phyloP scores from a whole-genome alignment of 2,113 vertebrate species.

The Apaloderma vittatum region DNA sequence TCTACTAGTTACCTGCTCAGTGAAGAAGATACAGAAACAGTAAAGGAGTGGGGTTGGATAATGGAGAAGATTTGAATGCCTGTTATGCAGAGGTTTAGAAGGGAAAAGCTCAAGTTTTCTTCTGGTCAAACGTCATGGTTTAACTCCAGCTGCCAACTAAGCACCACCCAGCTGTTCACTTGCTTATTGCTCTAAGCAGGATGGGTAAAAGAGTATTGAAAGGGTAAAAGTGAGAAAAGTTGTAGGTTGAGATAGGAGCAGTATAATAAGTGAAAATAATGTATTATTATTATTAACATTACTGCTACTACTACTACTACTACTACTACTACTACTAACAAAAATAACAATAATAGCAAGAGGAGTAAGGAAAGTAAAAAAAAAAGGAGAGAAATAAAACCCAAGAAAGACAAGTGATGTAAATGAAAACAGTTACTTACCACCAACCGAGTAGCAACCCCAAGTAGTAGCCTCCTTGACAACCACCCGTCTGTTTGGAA shows the following conservation, averaged over 20 bases:
- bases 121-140: background rate
- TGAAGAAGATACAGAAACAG: background rate
- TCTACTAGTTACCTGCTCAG: background rate
- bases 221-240: no score
- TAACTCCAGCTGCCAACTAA: background rate
- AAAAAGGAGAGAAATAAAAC: background rate
- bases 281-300: no score
- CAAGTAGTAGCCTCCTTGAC: background rate
- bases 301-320: no score
- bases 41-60: background rate
- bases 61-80: background rate
- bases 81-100: background rate
- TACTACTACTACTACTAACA: no score
- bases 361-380: background rate
- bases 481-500: background rate
- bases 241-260: background rate
- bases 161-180: no score
- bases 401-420: accelerated
- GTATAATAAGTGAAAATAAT: background rate
- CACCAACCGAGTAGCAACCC: no score
- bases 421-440: background rate
- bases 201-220: no score
- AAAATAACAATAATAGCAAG: background rate
- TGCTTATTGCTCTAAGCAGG: no score
- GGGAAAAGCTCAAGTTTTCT: background rate